These are phyloP conservation scores for Pharmacophagus antenor DNA, from an alignment of 2,888 invertebrate genomes.

Conservation along the genomic window DNA sequence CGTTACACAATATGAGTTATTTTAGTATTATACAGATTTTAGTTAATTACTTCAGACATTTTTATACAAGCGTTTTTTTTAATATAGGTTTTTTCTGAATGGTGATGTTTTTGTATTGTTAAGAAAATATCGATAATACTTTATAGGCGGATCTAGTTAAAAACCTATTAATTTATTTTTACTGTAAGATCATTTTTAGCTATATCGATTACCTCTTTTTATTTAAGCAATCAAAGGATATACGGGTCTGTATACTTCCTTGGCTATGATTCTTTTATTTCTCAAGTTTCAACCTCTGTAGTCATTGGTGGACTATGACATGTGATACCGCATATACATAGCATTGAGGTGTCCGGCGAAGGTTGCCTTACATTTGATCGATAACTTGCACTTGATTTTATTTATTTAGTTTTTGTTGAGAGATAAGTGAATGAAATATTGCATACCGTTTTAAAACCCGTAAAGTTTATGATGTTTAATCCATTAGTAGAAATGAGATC, in stretches of 20 bases:
- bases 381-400: constrained; percentile 29
- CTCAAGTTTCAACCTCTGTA: background rate
- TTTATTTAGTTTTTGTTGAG: constrained; percentile 18
- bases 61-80: too few relatives aligned
- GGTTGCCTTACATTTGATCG: constrained; percentile 35
- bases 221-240: too few relatives aligned
- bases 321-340: constrained; percentile 25
- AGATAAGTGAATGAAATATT: constrained; percentile 23
- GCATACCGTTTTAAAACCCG: constrained; percentile 12
- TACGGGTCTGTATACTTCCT: constrained; percentile 6
- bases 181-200: background rate
- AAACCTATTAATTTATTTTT: background rate
- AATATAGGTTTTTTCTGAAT: too few relatives aligned
- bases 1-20: constrained; percentile 7
- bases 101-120: too few relatives aligned
- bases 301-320: constrained; percentile 12
- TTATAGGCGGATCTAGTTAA: too few relatives aligned
- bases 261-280: constrained; percentile 2
- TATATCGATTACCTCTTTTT: too few relatives aligned
- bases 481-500: constrained; percentile 10
- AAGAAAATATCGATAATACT: too few relatives aligned
- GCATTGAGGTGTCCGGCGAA: constrained; percentile 37
- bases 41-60: too few relatives aligned
- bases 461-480: constrained; percentile 12
- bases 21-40: background rate